phyloP scores from a whole-genome alignment of 1,140 invertebrate species.

The Cotesia vestalis region DNA sequence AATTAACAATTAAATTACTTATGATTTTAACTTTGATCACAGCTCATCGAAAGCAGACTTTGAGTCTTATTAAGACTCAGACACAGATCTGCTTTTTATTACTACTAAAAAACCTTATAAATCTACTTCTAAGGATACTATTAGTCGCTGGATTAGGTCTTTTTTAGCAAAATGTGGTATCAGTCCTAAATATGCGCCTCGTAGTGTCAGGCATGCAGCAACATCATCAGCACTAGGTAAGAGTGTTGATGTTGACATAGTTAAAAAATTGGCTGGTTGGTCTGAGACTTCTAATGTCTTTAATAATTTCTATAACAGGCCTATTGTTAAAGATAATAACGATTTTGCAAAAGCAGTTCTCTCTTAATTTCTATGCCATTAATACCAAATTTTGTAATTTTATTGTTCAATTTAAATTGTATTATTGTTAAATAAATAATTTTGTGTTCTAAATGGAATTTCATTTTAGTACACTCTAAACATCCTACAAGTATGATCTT shows the following conservation, averaged over 20 bases:
- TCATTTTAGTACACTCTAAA: too few relatives aligned
- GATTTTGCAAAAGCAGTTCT: too few relatives aligned
- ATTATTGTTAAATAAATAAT: too few relatives aligned
- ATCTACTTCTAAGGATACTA: background rate
- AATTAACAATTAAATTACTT: background rate
- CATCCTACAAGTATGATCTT: too few relatives aligned
- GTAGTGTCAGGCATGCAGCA: background rate
- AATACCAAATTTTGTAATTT: too few relatives aligned
- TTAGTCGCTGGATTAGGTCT: background rate
- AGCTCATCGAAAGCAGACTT: background rate
- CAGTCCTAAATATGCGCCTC: background rate
- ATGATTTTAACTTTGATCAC: background rate
- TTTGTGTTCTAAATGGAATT: too few relatives aligned
- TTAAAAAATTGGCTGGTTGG: slow-evolving; percentile 2
- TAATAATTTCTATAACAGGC: background rate
- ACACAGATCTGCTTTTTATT: background rate
- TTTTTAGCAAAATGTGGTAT: background rate
- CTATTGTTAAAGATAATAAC: background rate
- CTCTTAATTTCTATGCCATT: too few relatives aligned
- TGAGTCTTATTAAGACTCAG: background rate
- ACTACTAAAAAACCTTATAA: background rate
- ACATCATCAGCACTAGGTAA: background rate
- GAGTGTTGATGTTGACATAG: background rate
- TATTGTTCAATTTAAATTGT: background rate
- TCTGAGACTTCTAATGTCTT: background rate